These are phyloP conservation scores for Pachycephala philippinensis DNA, from an alignment of 2,113 vertebrate species.

Conservation along the genomic window DNA sequence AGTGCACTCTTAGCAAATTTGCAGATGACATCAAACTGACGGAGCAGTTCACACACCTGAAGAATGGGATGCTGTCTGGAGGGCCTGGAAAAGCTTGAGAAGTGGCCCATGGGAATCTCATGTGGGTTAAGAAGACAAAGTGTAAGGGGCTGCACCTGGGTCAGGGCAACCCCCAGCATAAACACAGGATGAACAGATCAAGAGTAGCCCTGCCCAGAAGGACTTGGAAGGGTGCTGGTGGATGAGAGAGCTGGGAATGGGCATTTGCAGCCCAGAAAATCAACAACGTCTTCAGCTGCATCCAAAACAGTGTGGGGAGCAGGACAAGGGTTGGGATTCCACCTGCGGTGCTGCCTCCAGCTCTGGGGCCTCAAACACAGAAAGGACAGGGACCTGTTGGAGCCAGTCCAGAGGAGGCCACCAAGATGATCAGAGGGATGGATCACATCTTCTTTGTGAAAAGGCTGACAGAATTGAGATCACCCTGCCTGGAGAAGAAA, in stretches of 20 bases:
- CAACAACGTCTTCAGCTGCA: accelerated
- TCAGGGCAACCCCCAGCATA: no score
- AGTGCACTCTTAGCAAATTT: not conserved
- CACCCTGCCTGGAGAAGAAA: not conserved
- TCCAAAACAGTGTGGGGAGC: not conserved
- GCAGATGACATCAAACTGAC: not conserved
- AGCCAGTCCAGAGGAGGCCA: not conserved
- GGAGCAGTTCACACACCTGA: no score
- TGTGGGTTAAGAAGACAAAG: not conserved
- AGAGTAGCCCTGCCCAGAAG: not conserved
- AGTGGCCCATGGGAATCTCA: not conserved
- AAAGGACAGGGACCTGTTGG: not conserved
- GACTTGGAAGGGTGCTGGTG: not conserved
- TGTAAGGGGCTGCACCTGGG: not conserved
- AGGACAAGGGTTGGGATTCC: not conserved
- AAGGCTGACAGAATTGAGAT: not conserved
- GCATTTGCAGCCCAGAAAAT: not conserved
- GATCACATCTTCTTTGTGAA: not conserved
- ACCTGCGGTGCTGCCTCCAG: not conserved
- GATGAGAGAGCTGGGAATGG: not conserved
- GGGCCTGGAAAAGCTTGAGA: not conserved
- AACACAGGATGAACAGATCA: not conserved
- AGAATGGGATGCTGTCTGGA: not conserved
- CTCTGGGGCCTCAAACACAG: not conserved
- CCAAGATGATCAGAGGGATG: not conserved